Conservation (phyloP, 1,140 invertebrate species). For the Schmidtea mediterranea region DNA sequence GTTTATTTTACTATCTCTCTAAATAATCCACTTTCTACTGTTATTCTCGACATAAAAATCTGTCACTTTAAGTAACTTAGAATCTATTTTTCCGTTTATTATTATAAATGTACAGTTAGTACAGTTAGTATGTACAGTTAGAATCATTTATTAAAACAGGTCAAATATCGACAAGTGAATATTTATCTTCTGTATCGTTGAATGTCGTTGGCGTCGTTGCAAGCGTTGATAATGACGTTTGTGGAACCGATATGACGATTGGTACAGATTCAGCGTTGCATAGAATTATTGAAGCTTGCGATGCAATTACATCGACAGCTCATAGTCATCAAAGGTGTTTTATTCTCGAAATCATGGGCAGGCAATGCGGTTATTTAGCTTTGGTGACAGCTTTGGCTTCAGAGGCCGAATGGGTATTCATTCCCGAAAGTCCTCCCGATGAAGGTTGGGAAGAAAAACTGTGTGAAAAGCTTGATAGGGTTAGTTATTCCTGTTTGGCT, state of each 20-base stretch:
- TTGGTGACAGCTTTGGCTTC: slow-evolving; percentile 48
- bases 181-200: no score
- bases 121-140: no score
- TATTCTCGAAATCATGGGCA: slow-evolving; percentile 98
- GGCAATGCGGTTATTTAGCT: slow-evolving; percentile 91
- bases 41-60: no score
- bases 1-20: no score
- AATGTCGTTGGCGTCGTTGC: slow-evolving; percentile 93
- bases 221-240: slow-evolving; percentile 99
- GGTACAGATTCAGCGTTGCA: slow-evolving; percentile 90
- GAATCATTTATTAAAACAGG: no score
- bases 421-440: slow-evolving; percentile 79
- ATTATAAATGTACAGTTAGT: no score
- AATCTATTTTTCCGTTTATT: no score
- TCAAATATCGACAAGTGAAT: no score
- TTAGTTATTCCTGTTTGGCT: no score
- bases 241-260: slow-evolving; percentile 99
- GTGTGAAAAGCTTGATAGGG: slow-evolving; percentile 47
- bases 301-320: slow-evolving; percentile 86
- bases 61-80: no score
- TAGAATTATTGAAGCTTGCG: slow-evolving; percentile 87
- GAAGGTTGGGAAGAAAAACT: slow-evolving; percentile 64
- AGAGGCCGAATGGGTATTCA: slow-evolving; percentile 49
- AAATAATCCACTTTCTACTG: no score
- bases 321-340: slow-evolving; percentile 85